A percentile compares a stretch with the other conserved stretches of the same genome.
Conservation (phyloP, 2,113 vertebrate genomes). For the Trogon melanurus region DNA sequence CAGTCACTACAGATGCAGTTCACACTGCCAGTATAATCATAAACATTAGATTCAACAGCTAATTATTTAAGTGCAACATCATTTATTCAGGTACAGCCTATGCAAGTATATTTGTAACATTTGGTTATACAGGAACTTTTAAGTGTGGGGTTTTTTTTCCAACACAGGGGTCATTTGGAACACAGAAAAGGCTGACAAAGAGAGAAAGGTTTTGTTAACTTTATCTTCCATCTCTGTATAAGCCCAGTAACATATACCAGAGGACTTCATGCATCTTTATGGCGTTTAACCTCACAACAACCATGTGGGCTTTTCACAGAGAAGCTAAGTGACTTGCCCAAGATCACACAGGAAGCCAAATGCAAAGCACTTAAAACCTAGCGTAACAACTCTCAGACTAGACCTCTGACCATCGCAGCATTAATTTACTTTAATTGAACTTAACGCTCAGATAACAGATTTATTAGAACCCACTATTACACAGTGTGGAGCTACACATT, state of each 20-base stretch:
- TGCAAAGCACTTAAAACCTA: background rate
- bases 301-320: background rate
- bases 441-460: background rate
- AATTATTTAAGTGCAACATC: background rate
- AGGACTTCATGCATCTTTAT: background rate
- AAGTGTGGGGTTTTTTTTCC: fast-evolving
- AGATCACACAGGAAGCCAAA: constrained; percentile 31
- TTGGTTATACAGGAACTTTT: background rate
- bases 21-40: background rate
- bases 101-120: background rate
- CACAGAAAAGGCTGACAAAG: background rate
- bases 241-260: background rate
- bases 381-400: background rate
- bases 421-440: background rate
- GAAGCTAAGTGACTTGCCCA: background rate
- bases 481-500: background rate
- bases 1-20: background rate
- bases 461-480: background rate
- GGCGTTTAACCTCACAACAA: background rate
- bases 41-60: background rate
- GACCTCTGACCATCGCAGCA: background rate
- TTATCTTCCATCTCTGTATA: background rate
- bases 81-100: background rate
- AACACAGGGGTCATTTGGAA: background rate
- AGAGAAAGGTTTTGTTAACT: background rate